phyloP scores from a whole-genome alignment of 2,113 vertebrate genomes.

The Dicaeum eximium region DNA sequence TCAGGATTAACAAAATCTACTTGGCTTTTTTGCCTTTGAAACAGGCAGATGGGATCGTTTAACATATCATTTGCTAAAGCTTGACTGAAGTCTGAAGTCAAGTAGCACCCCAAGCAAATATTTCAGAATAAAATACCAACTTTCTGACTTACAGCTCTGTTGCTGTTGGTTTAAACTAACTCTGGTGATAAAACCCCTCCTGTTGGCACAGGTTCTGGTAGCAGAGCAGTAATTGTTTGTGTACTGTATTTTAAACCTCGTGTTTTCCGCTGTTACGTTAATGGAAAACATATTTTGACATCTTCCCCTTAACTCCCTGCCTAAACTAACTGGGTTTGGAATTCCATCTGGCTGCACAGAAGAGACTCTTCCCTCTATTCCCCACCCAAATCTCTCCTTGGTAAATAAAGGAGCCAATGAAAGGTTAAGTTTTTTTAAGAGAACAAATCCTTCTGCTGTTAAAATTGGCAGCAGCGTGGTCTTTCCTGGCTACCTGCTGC shows the following conservation, averaged over 20 bases:
- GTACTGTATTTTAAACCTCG: neutral
- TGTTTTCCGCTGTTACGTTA: neutral
- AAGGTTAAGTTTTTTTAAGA: neutral
- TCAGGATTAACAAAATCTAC: neutral
- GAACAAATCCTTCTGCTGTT: neutral
- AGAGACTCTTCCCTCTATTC: neutral
- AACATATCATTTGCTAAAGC: neutral
- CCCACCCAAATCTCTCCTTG: neutral
- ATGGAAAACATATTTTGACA: slow-evolving; percentile 10
- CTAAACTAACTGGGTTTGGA: neutral
- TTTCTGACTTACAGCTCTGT: slow-evolving; percentile 1
- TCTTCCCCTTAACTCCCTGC: neutral
- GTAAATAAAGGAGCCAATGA: neutral
- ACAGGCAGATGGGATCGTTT: slow-evolving; percentile 5
- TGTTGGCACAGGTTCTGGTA: neutral
- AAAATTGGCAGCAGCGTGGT: neutral
- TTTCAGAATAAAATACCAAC: slow-evolving; percentile 11
- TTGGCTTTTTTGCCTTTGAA: neutral
- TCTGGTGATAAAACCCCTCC: neutral
- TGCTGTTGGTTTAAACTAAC: neutral
- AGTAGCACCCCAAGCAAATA: slow-evolving; percentile 14
- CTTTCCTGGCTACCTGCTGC: neutral
- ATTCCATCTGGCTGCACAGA: neutral
- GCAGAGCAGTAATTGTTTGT: slow-evolving; percentile 7
- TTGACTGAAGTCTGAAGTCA: slow-evolving; percentile 19